Evolutionary conservation across 2,113 vertebrate genomes (phyloP), one percentile per base, ranked within the genome.

Genomic region (Sardina pilchardus): DNA sequence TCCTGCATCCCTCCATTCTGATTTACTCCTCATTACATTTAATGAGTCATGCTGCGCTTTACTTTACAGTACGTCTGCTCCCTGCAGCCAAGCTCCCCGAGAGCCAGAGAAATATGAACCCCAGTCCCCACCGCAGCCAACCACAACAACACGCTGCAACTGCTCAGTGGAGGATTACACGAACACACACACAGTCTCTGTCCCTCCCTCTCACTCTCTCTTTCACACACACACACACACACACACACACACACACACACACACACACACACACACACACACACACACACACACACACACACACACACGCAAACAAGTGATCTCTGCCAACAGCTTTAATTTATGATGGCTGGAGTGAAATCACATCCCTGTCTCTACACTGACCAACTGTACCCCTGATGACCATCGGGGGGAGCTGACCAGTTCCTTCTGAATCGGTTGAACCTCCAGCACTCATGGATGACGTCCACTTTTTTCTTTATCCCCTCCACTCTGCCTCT

Each of bases 171-270:
- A 71, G 63, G 26, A 71, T 30, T 34, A 8, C 56, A n/a, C 8
- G 24, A 19, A 42, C 36, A 44, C 50, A 78, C 9, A 43, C 82
- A 44, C 36, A 59, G 47, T 86, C 45, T 81, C 71, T 80, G 8
- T 83, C 81, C n/a, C 67, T 67, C 80, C 81, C 39, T 67, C 67
- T 56, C 83, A 24, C 63, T 75, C 78, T 82, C 81, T 82, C 21
- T 82, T 50, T 47, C 39, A 81, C 21, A 50, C 12, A 43, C 48
- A 30, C 59, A 30, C 59, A 30, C 6, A 67, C n/a, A 67, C 6
- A 67, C 59, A 26, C 59, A 26, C 59, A n/a, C n/a, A 30, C 24
- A 67, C 59, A 30, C 59, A 67, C 59, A 67, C n/a, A 67, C 59
- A 30, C 63, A 26, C 63, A 67, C 10, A 30, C 26, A 63, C 63